These are phyloP conservation scores for Drosophila nasuta DNA, from an alignment of 1,140 invertebrate genomes.

Conservation along the genomic window DNA sequence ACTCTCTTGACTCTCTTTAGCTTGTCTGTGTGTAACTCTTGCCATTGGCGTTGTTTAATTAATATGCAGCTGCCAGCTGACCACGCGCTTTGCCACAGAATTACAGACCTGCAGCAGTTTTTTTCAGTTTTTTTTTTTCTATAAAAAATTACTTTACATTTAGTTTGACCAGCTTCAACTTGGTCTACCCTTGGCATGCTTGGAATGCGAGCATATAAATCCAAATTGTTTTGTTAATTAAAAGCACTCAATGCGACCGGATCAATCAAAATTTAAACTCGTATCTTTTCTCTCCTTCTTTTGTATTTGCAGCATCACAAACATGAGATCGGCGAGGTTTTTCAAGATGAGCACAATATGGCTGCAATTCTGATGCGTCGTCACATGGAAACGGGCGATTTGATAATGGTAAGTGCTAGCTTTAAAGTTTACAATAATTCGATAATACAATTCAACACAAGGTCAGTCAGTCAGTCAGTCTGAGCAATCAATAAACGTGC, in stretches of 20 bases:
- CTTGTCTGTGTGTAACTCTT: slow-evolving; percentile 12
- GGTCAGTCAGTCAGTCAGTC: slow-evolving; percentile 34
- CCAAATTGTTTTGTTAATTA: slow-evolving; percentile 58
- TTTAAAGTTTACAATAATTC: neutral
- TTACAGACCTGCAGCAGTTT: slow-evolving; percentile 10
- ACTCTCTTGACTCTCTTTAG: neutral
- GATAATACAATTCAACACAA: slow-evolving; percentile 32
- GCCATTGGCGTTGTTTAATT: slow-evolving; percentile 45
- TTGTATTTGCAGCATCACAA: slow-evolving; percentile 86
- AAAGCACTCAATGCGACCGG: slow-evolving; percentile 26
- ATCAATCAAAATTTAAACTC: neutral
- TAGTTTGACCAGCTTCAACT: slow-evolving; percentile 47
- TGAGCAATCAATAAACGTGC: slow-evolving; percentile 43
- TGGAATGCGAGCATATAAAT: slow-evolving; percentile 54
- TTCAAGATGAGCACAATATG: slow-evolving; percentile 93
- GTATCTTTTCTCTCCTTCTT: slow-evolving; percentile 29
- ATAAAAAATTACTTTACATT: slow-evolving; percentile 57
- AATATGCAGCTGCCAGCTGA: slow-evolving; percentile 40
- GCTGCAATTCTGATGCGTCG: slow-evolving; percentile 93
- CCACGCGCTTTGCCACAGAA: slow-evolving; percentile 39
- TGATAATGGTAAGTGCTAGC: slow-evolving; percentile 91
- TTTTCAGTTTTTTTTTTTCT: slow-evolving; percentile 7
- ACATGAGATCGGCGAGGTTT: slow-evolving; percentile 92
- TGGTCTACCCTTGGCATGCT: slow-evolving; percentile 38
- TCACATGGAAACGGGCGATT: slow-evolving; percentile 90